Evolutionary conservation across 2,797 vertebrate genomes (phyloP).

Genomic region (Syngnathus rostellatus): DNA sequence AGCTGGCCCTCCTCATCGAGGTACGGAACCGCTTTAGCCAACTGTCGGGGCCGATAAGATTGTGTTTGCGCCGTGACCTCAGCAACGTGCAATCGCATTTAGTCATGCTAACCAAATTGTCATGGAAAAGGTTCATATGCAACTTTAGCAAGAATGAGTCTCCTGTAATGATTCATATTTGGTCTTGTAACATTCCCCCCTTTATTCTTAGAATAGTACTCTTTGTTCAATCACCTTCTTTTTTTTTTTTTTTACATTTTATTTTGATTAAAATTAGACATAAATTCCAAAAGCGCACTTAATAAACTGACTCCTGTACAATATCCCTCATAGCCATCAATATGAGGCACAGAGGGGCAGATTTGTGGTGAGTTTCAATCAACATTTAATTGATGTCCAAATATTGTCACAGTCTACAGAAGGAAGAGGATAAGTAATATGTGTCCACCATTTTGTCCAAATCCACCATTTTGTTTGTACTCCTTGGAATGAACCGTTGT

Average conservation of each 20-base stretch:
- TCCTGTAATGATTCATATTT: not conserved
- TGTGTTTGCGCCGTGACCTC: not conserved
- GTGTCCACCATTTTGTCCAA: not conserved
- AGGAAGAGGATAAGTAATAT: not conserved
- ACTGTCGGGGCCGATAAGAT: not conserved
- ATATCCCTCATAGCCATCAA: not conserved
- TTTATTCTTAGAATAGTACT: not conserved
- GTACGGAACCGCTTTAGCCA: constrained; percentile 42
- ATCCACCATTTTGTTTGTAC: constrained; percentile 2
- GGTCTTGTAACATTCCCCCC: not conserved
- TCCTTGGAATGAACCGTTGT: constrained; percentile 6
- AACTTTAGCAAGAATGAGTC: no score
- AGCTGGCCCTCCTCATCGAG: constrained; percentile 60
- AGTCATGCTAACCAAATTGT: not conserved
- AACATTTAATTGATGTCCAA: constrained; percentile 1
- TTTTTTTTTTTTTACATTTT: not conserved
- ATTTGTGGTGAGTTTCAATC: constrained; percentile 4
- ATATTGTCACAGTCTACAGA: not conserved
- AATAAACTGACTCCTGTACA: not conserved
- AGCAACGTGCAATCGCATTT: not conserved
- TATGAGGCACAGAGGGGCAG: not conserved
- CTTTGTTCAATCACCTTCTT: not conserved
- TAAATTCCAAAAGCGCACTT: not conserved
- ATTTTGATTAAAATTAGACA: not conserved
- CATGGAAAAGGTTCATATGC: not conserved